phyloP scores from a whole-genome alignment of 2,113 vertebrate species.

The Coregonus clupeaformis region DNA sequence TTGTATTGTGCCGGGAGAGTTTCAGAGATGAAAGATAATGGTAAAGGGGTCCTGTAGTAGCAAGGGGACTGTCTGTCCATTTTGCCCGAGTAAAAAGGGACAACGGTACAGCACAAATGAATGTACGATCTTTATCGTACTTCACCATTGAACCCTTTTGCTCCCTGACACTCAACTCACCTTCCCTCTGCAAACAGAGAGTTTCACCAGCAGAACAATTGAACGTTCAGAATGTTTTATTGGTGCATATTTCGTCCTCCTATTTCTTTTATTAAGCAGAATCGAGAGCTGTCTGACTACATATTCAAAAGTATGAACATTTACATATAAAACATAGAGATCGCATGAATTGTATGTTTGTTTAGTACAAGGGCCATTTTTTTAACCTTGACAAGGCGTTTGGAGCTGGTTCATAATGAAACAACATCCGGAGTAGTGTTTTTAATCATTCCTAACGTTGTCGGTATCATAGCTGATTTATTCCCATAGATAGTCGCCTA shows the following conservation, averaged over 20 bases:
- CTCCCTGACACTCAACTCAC: not conserved
- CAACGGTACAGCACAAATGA: not conserved
- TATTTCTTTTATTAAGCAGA: not conserved
- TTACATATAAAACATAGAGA: not conserved
- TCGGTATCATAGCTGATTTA: not conserved
- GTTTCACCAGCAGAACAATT: not conserved
- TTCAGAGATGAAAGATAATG: slow-evolving; percentile 4
- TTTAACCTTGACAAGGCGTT: too few species aligned
- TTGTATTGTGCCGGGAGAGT: slow-evolving; percentile 16
- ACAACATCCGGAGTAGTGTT: too few species aligned
- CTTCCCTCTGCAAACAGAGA: not conserved
- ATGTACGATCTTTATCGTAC: slow-evolving; percentile 4
- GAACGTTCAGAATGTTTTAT: not conserved
- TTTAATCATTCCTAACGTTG: not conserved
- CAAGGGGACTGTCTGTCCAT: not conserved
- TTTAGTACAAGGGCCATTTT: not conserved
- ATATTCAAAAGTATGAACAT: not conserved
- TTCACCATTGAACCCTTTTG: not conserved
- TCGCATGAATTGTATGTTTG: not conserved
- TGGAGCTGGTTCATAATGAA: too few species aligned
- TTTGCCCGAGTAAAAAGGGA: not conserved
- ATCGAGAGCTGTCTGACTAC: not conserved
- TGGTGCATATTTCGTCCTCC: not conserved
- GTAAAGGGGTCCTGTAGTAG: not conserved
- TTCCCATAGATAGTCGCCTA: not conserved